Base-by-base conservation (phyloP, 2,113 vertebrate species). In the Oreochromis tanganicae region DNA sequence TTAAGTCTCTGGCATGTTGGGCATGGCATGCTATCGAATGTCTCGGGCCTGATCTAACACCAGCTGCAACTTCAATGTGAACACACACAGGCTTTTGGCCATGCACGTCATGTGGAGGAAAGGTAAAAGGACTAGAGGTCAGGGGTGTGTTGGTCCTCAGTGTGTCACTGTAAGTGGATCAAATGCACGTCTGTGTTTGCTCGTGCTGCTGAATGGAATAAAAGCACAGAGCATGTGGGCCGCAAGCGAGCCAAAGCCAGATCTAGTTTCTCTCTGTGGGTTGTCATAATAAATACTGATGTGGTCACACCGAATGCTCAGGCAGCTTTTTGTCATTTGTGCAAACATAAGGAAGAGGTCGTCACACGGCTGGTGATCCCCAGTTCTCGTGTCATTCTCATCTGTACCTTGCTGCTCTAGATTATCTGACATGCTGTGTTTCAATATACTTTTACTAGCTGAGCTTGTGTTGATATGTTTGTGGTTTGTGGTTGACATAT, bases 111-210 rank as follows among this genome's bases (percentile, higher is more conserved):
- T 89, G 82, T 90, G 80, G 89, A 84, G 85, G n/a, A 89, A 24
- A 89, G 92, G 84, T 87, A 80, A 90, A 86, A 59, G 85, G 66
- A 85, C 9, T 78, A 75, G 38, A 87, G 88, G 85, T 89, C 80
- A 85, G 52, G 27, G 34, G 48, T 41, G 19, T 85, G 84, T 34
- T 73, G 57, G 46, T 81, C 83, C 81, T 55, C 32, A 59, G 16
- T 12, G 48, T 61, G 27, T 54, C 38, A 48, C 54, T 52, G 32
- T 55, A 6, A 63, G 48, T 24, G 27, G 71, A 50, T 57, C 34
- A 75, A 56, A 68, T 82, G 41, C 41, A 48, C 13, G 61, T 59
- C 55, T 32, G 14, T 55, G 34, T 75, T 79, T 16, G 36, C 38
- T 29, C 0, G 38, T 81, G 56, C n/a, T 82, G 57, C 32, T 59